These are phyloP conservation scores for Sminthopsis crassicaudata DNA, from an alignment of 2,113 vertebrate species.

Conservation along the genomic window DNA sequence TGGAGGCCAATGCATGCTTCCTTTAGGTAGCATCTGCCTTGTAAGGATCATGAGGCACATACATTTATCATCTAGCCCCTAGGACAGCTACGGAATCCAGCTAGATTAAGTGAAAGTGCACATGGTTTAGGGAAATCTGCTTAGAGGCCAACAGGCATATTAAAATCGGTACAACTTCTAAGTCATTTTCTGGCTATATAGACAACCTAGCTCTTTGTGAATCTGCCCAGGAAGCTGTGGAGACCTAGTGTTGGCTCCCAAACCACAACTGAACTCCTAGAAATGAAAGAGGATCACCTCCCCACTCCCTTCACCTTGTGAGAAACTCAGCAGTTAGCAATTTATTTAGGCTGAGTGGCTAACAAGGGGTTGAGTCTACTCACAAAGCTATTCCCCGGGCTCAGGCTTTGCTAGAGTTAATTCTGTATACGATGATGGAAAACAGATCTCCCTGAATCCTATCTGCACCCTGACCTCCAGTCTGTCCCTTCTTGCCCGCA, in stretches of 20 bases:
- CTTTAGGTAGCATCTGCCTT: background rate
- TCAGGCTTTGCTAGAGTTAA: slow-evolving; percentile 56
- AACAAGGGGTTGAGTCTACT: background rate
- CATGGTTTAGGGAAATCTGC: slow-evolving; percentile 36
- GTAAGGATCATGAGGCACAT: background rate
- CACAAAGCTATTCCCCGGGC: slow-evolving; percentile 24
- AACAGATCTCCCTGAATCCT: slow-evolving; percentile 48
- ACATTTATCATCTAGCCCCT: background rate
- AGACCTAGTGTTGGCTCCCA: slow-evolving; percentile 4
- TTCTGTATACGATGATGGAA: slow-evolving; percentile 55
- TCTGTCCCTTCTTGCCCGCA: slow-evolving; percentile 27
- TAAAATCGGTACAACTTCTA: background rate
- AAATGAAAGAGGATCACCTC: slow-evolving; percentile 7
- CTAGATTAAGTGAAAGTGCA: slow-evolving; percentile 10
- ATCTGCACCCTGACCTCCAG: slow-evolving; percentile 5
- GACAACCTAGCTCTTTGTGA: slow-evolving; percentile 22
- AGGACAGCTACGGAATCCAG: background rate
- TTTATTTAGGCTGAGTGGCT: slow-evolving; percentile 13
- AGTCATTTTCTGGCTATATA: background rate
- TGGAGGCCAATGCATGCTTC: background rate
- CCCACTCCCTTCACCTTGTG: background rate
- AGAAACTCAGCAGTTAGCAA: slow-evolving; percentile 2
- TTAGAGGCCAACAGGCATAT: background rate
- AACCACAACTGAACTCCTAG: background rate
- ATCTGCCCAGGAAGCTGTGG: slow-evolving; percentile 23